A percentile compares a stretch with the other conserved stretches of the same genome.
These are phyloP conservation scores for Cyanoliseus patagonus DNA, from an alignment of 2,113 vertebrate genomes.

Conservation along the genomic window DNA sequence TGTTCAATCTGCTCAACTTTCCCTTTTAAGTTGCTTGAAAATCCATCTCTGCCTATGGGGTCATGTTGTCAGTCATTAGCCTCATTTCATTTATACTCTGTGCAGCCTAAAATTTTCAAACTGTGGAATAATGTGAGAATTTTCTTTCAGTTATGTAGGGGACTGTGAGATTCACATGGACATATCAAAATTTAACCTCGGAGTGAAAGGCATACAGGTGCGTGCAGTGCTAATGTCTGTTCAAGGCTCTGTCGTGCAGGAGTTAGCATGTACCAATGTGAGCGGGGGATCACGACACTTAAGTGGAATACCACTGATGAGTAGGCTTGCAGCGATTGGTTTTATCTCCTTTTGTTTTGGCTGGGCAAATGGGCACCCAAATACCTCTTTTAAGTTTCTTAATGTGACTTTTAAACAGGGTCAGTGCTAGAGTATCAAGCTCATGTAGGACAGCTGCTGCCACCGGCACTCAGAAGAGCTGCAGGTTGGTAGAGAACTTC, in stretches of 20 bases:
- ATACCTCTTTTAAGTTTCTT: not conserved
- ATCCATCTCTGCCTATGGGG: not conserved
- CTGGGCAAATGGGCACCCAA: not conserved
- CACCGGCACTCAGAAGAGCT: not conserved
- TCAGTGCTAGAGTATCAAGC: not conserved
- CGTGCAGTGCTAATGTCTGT: not conserved
- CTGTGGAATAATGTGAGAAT: slow-evolving; percentile 10
- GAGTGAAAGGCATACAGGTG: slow-evolving; percentile 90
- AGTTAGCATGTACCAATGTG: not conserved
- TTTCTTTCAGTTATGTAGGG: slow-evolving; percentile 82
- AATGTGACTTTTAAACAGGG: not conserved
- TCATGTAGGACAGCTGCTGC: not conserved
- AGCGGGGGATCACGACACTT: not conserved
- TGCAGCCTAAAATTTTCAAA: not conserved
- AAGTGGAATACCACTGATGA: not conserved
- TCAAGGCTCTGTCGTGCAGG: not conserved
- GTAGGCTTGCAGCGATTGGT: not conserved
- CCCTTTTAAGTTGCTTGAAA: not conserved
- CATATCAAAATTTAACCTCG: slow-evolving; percentile 85
- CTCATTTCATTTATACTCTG: not conserved
- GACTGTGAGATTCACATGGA: slow-evolving; percentile 91
- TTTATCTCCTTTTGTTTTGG: not conserved
- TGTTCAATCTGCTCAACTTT: not conserved
- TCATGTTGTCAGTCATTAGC: not conserved
- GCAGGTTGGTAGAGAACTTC: not conserved